Base-by-base conservation (phyloP, 2,113 vertebrate genomes). In the Paradisaea rubra region DNA sequence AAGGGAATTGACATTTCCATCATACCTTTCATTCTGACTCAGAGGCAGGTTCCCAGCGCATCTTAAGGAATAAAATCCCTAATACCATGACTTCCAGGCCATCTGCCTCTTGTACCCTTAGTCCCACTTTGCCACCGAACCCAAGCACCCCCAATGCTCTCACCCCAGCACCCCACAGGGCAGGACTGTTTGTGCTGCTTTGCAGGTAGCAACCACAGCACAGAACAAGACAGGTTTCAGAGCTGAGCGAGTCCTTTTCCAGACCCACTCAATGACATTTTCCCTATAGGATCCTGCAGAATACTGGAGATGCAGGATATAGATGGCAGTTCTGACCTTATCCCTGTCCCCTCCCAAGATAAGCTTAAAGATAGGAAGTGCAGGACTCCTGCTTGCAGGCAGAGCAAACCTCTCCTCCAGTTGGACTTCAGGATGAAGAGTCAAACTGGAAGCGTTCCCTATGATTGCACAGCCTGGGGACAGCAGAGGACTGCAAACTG, bases 131-230 rank as follows among this genome's bases (percentile, higher is more conserved):
- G 11, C 41, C n/a, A 72, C 41, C 0, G 1, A n/a, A 28, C 42
- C 68, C 0, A 1, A 72, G 53, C 79, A 61, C 35, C 52, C 20
- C 6, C 13, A 66, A 0, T 22, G 57, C 61, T 45, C 12, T 70
- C 45, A 42, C 2, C 7, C 37, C 73, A 81, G 72, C 37, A 16
- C 13, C 35, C 31, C 74, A n/a, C 41, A 30, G 49, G 35, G 31
- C 45, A 85, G 82, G 19, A 16, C 19, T 41, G 37, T 19, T 84
- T 2, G 30, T 78, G 71, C 44, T 31, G 30, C 49, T 72, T 15
- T 71, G 44, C 53, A 56, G 61, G 24, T 35, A 35, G 49, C 49
- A 87, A 7, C 31, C 60, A 30, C 52, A 65, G 59, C 79, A 44
- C 37, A 64, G 81, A 69, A 17, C n/a, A 65, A 42, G 33, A 68